Percentiles rank a stretch among this genome's conserved stretches.
phyloP scores from a whole-genome alignment of 2,113 vertebrate genomes.

The Numida meleagris region DNA sequence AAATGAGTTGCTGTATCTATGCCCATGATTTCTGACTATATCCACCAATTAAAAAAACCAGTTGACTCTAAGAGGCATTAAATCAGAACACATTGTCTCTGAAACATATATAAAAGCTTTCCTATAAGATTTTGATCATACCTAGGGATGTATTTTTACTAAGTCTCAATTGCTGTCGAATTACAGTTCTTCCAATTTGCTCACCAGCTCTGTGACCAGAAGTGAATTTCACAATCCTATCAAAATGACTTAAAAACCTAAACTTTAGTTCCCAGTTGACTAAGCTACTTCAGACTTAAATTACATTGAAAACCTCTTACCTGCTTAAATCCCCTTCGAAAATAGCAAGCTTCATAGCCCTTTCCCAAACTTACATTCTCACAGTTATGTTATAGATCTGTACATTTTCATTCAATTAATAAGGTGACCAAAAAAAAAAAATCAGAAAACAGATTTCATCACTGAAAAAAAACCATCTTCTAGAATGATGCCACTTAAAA shows the following conservation, averaged over 20 bases:
- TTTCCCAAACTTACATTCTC: background rate
- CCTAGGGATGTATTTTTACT: background rate
- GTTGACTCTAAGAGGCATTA: background rate
- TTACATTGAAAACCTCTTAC: background rate
- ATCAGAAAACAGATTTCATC: background rate
- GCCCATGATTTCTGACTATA: background rate
- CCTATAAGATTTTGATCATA: background rate
- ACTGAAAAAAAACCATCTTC: background rate
- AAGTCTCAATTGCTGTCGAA: background rate
- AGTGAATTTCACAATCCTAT: background rate
- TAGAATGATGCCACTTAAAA: background rate
- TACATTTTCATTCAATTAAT: background rate
- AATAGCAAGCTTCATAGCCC: background rate
- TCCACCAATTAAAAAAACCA: background rate
- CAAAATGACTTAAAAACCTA: background rate
- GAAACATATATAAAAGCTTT: background rate
- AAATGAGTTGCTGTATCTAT: constrained; percentile 36
- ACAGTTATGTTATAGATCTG: background rate
- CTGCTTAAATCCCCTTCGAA: background rate
- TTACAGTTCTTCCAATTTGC: background rate
- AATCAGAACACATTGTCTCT: background rate
- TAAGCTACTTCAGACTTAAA: background rate
- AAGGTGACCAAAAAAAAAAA: background rate
- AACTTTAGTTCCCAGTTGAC: background rate
- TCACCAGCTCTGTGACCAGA: background rate